Evolutionary conservation across 2,113 vertebrate genomes (phyloP).

Genomic region (Trochalopteron elliotii): DNA sequence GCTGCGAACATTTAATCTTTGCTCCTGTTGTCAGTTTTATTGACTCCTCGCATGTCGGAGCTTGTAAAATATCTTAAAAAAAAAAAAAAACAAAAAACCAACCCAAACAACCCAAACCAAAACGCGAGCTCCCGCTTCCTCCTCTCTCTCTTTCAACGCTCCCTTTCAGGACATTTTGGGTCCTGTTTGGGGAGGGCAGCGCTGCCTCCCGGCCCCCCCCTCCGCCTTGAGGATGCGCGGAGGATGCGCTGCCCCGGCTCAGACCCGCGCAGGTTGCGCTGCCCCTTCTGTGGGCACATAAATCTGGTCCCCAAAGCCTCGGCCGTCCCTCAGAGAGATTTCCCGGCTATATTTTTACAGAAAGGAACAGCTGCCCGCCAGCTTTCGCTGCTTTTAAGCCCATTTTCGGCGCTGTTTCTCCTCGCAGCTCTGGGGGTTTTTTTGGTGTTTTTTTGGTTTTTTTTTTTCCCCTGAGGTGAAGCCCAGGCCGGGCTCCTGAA

Average conservation of each 20-base stretch:
- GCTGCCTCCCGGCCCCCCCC: neutral
- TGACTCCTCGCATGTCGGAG: slow-evolving; percentile 29
- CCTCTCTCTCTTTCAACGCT: slow-evolving; percentile 15
- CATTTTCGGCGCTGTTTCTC: neutral
- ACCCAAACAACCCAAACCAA: neutral
- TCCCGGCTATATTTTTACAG: neutral
- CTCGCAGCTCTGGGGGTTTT: neutral
- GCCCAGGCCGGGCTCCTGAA: neutral
- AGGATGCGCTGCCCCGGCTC: neutral
- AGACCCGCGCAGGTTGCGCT: no score
- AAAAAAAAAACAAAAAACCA: neutral
- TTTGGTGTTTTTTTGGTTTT: neutral
- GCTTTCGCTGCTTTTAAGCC: neutral
- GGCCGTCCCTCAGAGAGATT: neutral
- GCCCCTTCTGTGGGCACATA: neutral
- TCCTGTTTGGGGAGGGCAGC: neutral
- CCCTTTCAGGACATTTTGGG: no score
- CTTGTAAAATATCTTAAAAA: slow-evolving; percentile 57
- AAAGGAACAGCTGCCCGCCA: neutral
- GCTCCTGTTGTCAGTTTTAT: slow-evolving; percentile 43
- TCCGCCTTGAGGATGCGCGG: neutral
- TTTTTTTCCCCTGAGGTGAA: neutral
- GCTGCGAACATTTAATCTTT: slow-evolving; percentile 45
- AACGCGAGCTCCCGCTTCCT: neutral
- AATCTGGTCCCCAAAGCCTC: no score